A percentile compares a stretch with the other conserved stretches of the same genome.
These are phyloP conservation scores for Dromaius novaehollandiae DNA, from an alignment of 2,113 vertebrate species.

Conservation along the genomic window DNA sequence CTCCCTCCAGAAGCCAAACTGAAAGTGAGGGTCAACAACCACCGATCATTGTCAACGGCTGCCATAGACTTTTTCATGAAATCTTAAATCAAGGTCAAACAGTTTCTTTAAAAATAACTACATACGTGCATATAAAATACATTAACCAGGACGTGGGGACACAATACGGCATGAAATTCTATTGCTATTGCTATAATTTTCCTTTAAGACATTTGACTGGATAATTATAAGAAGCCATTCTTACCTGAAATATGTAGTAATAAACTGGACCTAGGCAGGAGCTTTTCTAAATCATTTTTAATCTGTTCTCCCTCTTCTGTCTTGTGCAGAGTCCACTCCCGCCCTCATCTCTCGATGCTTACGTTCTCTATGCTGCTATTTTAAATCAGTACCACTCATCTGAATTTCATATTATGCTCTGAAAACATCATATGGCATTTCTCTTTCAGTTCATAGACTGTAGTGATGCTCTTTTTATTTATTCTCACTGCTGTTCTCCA, in stretches of 20 bases:
- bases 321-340: neutral
- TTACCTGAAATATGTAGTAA: neutral
- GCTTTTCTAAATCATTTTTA: neutral
- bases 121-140: neutral
- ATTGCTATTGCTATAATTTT: neutral
- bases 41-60: neutral
- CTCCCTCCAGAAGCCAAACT: neutral
- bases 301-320: neutral
- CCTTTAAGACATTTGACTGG: accelerated
- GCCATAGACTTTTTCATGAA: neutral
- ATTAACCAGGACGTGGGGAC: neutral
- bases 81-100: neutral
- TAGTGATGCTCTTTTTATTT: neutral
- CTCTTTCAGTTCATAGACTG: neutral
- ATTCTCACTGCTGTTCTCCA: constrained; percentile 37
- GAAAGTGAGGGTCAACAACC: neutral
- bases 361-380: neutral
- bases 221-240: no score
- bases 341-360: neutral
- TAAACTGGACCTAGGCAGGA: neutral
- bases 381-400: neutral
- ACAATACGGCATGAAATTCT: accelerated
- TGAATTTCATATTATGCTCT: neutral
- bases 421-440: neutral
- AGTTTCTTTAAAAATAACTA: neutral